These are phyloP conservation scores for Cyphomyrus discorhynchus DNA, from an alignment of 2,113 vertebrate genomes.

Conservation along the genomic window DNA sequence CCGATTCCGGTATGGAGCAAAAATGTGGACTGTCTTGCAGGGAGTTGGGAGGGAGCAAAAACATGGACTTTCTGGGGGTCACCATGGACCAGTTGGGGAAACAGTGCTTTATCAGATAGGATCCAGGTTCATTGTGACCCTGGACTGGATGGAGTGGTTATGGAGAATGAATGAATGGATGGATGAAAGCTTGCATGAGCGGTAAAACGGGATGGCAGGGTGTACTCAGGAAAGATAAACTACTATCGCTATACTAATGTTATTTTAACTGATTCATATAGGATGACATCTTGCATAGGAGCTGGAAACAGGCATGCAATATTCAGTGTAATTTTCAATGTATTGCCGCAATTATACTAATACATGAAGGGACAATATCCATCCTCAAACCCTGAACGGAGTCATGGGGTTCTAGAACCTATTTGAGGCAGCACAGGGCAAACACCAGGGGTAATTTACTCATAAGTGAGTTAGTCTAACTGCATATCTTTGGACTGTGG, in stretches of 20 bases:
- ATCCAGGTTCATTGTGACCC: not conserved
- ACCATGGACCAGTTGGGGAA: not conserved
- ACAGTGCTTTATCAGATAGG: not conserved
- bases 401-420: not conserved
- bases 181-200: not conserved
- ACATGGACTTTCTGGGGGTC: not conserved
- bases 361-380: not conserved
- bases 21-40: not conserved
- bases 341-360: not conserved
- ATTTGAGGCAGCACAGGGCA: not conserved
- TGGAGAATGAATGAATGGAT: not conserved
- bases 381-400: not conserved
- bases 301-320: not conserved
- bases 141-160: not conserved
- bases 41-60: not conserved
- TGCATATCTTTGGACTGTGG: constrained; percentile 7
- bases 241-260: not conserved
- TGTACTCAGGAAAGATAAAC: not conserved
- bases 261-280: not conserved
- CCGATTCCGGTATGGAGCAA: not conserved
- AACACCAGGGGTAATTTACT: not conserved
- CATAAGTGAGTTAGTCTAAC: not conserved
- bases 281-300: not conserved
- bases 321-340: not conserved
- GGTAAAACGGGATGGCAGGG: not conserved